A percentile compares a stretch with the other conserved stretches of the same genome.
phyloP scores from a whole-genome alignment of 2,113 vertebrate species.

The Eolophus roseicapilla region DNA sequence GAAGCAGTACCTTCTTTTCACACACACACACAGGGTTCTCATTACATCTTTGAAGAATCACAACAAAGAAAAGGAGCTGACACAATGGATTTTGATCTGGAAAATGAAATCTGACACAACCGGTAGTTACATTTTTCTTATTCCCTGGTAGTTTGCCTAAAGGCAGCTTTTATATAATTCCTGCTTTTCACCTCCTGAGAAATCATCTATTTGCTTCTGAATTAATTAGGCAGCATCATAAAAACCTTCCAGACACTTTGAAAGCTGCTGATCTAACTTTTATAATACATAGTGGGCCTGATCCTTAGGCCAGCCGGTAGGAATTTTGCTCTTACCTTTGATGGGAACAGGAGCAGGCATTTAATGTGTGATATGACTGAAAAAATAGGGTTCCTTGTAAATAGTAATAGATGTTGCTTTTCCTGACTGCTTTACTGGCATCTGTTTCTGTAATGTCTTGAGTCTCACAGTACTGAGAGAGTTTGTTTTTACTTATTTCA shows the following conservation, averaged over 20 bases:
- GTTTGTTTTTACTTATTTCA: neutral
- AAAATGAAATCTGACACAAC: constrained; percentile 68
- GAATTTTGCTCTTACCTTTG: constrained; percentile 6
- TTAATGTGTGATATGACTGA: neutral
- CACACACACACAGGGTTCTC: neutral
- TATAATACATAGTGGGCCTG: neutral
- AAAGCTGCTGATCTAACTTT: constrained; percentile 48
- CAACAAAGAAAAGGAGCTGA: constrained; percentile 57
- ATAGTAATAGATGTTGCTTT: neutral
- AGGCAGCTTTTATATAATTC: constrained; percentile 70
- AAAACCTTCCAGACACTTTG: constrained; percentile 22
- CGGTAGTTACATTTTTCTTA: constrained; percentile 70
- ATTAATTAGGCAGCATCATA: constrained; percentile 61
- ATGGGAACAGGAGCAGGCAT: neutral
- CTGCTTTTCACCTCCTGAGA: constrained; percentile 60
- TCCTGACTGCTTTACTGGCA: neutral
- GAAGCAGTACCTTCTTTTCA: neutral
- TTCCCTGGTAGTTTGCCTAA: constrained; percentile 64
- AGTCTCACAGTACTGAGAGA: neutral
- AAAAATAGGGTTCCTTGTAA: neutral
- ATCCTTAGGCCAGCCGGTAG: neutral
- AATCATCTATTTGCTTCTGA: constrained; percentile 61
- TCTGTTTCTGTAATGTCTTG: neutral
- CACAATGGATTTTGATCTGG: constrained; percentile 55
- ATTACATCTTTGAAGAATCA: neutral